phyloP scores from a whole-genome alignment of 2,797 vertebrate species.

The Labeo calbasu region DNA sequence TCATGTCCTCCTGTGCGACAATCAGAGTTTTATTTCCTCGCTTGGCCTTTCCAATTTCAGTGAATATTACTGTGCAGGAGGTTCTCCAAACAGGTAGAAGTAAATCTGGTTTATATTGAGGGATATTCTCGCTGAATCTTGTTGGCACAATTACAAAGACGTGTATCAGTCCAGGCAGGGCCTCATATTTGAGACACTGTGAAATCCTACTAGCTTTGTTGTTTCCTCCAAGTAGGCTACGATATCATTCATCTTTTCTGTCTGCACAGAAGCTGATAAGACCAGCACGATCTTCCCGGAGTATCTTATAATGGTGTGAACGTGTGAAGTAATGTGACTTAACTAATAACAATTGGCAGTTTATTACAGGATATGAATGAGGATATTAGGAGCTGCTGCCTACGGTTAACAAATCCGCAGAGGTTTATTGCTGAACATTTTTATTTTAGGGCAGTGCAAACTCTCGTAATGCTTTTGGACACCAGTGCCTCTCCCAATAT shows the following conservation, averaged over 20 bases:
- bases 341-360: constrained; percentile 34
- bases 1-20: constrained; percentile 13
- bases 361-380: constrained; percentile 24
- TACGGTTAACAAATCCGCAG: not conserved
- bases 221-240: constrained; percentile 31
- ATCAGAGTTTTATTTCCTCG: constrained; percentile 39
- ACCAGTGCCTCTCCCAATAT: constrained; percentile 46
- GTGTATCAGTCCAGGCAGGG: not conserved
- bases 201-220: constrained; percentile 20
- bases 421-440: constrained; percentile 11
- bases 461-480: constrained; percentile 51
- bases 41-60: constrained; percentile 29
- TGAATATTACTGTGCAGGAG: constrained; percentile 14
- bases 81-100: constrained; percentile 13
- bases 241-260: constrained; percentile 19
- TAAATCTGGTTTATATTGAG: constrained; percentile 3
- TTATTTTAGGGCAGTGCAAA: constrained; percentile 4
- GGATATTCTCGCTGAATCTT: constrained; percentile 18
- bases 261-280: constrained; percentile 18
- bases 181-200: not conserved
- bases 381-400: constrained; percentile 27
- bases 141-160: constrained; percentile 22
- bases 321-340: constrained; percentile 12
- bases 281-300: constrained; percentile 9
- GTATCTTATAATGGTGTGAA: constrained; percentile 13